Percentiles rank a stretch among this genome's conserved stretches.
phyloP scores from a whole-genome alignment of 2,113 vertebrate genomes.

The Neogobius melanostomus region DNA sequence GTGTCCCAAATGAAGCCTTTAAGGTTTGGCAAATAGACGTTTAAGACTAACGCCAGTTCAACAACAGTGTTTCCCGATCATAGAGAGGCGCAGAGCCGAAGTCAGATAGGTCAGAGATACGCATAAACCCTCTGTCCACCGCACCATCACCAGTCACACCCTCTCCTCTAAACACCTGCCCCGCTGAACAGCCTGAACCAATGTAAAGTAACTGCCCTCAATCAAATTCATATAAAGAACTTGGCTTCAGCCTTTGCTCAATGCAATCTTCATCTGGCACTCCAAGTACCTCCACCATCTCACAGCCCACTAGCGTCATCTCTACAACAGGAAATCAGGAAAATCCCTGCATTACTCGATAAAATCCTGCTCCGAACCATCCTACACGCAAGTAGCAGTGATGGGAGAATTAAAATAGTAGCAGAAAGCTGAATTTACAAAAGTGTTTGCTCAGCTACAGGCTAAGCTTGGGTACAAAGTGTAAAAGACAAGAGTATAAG shows the following conservation, averaged over 20 bases:
- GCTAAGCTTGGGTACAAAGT: conserved; percentile 49
- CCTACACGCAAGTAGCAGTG: neutral
- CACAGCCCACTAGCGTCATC: neutral
- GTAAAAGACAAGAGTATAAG: conserved; percentile 44
- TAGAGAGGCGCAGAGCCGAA: neutral
- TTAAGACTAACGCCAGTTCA: neutral
- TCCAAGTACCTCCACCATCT: neutral
- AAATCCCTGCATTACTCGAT: neutral
- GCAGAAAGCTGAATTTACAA: conserved; percentile 31
- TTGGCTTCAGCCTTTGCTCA: neutral
- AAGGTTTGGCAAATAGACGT: neutral
- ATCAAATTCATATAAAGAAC: neutral
- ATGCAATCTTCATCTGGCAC: conserved; percentile 1
- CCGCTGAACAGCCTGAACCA: conserved; percentile 1
- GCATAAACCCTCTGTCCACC: neutral
- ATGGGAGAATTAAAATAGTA: conserved; percentile 11
- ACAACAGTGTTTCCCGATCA: neutral
- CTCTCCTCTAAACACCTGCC: neutral
- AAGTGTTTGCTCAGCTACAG: conserved; percentile 36
- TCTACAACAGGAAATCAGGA: neutral
- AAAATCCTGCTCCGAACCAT: neutral
- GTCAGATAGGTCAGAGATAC: neutral
- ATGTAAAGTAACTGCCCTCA: neutral
- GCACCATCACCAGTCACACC: neutral
- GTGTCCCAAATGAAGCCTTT: neutral